phyloP scores from a whole-genome alignment of 2,888 invertebrate genomes.

The Drosophila merina region DNA sequence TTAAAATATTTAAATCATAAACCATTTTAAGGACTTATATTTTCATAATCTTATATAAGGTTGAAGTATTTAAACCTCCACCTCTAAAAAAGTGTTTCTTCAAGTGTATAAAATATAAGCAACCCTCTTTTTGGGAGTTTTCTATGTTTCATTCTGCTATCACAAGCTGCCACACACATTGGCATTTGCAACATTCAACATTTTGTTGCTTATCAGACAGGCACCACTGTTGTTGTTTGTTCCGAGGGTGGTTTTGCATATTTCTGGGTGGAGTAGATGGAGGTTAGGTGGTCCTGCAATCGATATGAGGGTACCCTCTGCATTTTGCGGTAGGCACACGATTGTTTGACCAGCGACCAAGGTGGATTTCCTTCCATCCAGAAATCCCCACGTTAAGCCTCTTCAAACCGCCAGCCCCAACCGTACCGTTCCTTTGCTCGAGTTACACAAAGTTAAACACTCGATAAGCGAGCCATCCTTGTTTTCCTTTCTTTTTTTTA shows the following conservation, averaged over 20 bases:
- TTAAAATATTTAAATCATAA: neutral
- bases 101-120: constrained; percentile 19
- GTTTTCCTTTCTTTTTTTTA: constrained; percentile 43
- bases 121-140: constrained; percentile 43
- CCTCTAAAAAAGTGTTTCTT: neutral
- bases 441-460: constrained; percentile 63
- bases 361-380: constrained; percentile 18
- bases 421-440: constrained; percentile 9
- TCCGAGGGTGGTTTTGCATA: constrained; percentile 68
- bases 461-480: constrained; percentile 59
- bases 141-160: constrained; percentile 51
- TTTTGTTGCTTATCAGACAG: constrained; percentile 71
- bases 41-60: neutral
- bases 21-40: neutral
- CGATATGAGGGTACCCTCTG: constrained; percentile 51
- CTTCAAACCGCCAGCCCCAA: constrained; percentile 3
- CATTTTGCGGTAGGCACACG: constrained; percentile 42
- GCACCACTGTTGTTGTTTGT: constrained; percentile 44
- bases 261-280: constrained; percentile 1
- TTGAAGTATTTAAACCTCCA: neutral
- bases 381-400: constrained; percentile 13
- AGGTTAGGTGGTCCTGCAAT: constrained; percentile 58
- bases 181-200: constrained; percentile 70
- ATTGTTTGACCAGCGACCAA: constrained; percentile 39
- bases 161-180: constrained; percentile 79